phyloP scores from a whole-genome alignment of 2,797 vertebrate species.

The Bovichtus variegatus region DNA sequence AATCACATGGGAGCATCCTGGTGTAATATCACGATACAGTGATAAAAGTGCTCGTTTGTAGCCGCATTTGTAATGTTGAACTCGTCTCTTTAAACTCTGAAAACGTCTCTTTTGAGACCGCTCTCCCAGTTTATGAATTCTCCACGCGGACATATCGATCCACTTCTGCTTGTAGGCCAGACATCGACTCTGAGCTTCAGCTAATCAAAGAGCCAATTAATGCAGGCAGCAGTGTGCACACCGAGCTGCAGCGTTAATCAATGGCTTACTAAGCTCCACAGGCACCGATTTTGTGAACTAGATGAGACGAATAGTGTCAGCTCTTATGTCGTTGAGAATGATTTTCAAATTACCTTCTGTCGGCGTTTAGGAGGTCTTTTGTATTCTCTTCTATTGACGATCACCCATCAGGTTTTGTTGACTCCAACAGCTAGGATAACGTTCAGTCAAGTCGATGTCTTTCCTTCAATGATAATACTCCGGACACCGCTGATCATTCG shows the following conservation, averaged over 20 bases:
- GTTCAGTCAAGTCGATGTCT: not conserved
- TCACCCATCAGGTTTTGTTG: constrained; percentile 2
- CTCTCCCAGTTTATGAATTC: constrained; percentile 49
- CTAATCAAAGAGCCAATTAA: constrained; percentile 72
- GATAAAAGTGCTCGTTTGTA: constrained; percentile 13
- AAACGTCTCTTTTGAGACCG: not conserved
- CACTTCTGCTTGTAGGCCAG: constrained; percentile 34
- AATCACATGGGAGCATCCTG: not conserved
- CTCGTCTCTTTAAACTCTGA: not conserved
- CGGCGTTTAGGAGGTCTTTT: not conserved
- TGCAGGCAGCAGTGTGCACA: constrained; percentile 33
- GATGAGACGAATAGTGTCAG: constrained; percentile 32
- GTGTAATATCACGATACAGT: constrained; percentile 17
- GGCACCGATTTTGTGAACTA: constrained; percentile 35
- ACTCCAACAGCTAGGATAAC: not conserved
- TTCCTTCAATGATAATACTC: not conserved
- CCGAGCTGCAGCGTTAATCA: constrained; percentile 33
- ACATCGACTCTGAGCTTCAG: constrained; percentile 52
- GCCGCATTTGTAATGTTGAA: constrained; percentile 8
- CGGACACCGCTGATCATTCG: not conserved
- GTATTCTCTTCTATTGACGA: not conserved
- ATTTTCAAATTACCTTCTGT: constrained; percentile 16
- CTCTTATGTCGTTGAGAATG: not conserved
- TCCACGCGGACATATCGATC: constrained; percentile 52
- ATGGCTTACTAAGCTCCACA: constrained; percentile 42